A percentile compares a stretch with the other conserved stretches of the same genome.
phyloP scores from a whole-genome alignment of 2,797 vertebrate species.

The Borostomias antarcticus region DNA sequence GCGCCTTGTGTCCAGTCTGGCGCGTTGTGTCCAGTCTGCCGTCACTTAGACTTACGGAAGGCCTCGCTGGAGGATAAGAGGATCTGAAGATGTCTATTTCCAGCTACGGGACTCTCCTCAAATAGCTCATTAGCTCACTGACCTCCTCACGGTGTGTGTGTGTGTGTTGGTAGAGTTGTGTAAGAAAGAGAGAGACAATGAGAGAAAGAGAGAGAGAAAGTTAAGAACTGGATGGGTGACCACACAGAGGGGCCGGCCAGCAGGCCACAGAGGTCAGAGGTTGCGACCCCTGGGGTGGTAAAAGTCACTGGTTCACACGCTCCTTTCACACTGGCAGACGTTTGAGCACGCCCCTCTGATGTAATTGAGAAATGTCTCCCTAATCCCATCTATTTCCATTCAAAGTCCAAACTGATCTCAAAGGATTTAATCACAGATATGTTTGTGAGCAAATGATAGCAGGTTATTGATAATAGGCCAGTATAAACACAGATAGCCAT shows the following conservation, averaged over 20 bases:
- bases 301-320: slow-evolving; percentile 60
- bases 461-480: slow-evolving; percentile 35
- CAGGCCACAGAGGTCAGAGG: slow-evolving; percentile 41
- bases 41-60: slow-evolving; percentile 42
- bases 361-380: background rate
- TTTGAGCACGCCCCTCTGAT: background rate
- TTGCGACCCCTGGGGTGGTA: slow-evolving; percentile 32
- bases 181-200: slow-evolving; percentile 2
- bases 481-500: no score
- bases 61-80: slow-evolving; percentile 59
- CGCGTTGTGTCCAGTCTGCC: slow-evolving; percentile 17
- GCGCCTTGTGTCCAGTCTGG: background rate
- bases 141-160: slow-evolving; percentile 56
- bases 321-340: slow-evolving; percentile 34
- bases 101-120: slow-evolving; percentile 58
- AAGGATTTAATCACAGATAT: no score
- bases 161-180: slow-evolving; percentile 21
- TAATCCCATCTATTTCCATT: no score
- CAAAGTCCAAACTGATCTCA: no score
- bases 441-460: background rate
- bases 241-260: slow-evolving; percentile 24
- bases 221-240: background rate
- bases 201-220: background rate
- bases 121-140: slow-evolving; percentile 72
- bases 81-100: slow-evolving; percentile 73